Conservation (phyloP, 53 echinoderm and acorn worm genomes). For the Echinarachnius parma region DNA sequence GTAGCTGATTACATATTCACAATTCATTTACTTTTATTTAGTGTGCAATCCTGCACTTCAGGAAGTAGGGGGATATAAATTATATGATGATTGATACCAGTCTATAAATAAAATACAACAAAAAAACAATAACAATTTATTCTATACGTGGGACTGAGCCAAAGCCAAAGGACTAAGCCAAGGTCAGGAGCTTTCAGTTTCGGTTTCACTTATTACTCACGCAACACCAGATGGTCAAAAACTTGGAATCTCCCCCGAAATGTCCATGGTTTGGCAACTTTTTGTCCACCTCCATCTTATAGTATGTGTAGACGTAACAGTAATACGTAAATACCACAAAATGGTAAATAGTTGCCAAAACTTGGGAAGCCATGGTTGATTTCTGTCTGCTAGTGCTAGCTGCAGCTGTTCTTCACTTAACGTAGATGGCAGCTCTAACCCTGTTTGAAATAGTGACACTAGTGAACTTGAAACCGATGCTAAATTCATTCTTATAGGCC, state of each 20-base stretch:
- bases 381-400: too few species aligned
- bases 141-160: background rate
- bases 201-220: too few species aligned
- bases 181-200: too few species aligned
- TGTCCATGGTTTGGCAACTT: conserved; percentile 20
- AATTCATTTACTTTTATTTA: background rate
- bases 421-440: too few species aligned
- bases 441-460: too few species aligned
- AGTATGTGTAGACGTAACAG: conserved; percentile 40
- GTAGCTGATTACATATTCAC: background rate
- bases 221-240: conserved; percentile 47
- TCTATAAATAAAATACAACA: too few species aligned
- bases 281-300: conserved; percentile 39
- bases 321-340: conserved; percentile 45
- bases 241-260: conserved; percentile 45
- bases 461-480: too few species aligned
- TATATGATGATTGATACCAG: too few species aligned
- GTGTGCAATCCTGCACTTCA: background rate
- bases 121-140: background rate
- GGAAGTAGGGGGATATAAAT: background rate
- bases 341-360: conserved; percentile 60
- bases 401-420: too few species aligned
- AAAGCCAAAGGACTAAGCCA: background rate
- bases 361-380: conserved; percentile 40
- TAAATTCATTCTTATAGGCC: too few species aligned